A percentile compares a stretch with the other conserved stretches of the same genome.
Conservation (phyloP, 2,113 vertebrate genomes). For the Chloebia gouldiae region DNA sequence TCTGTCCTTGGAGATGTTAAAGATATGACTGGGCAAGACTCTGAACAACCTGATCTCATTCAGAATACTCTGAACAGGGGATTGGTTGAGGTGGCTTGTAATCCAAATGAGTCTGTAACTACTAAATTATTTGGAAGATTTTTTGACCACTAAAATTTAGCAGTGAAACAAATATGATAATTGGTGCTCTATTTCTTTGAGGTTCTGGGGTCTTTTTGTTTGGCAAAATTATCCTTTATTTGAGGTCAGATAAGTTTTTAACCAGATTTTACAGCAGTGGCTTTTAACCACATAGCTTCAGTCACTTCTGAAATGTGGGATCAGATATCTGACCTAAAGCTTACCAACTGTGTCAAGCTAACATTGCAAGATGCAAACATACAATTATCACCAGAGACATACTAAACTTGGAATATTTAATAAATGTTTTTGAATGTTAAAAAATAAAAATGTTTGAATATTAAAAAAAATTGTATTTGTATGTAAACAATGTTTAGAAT, state of each 20-base stretch:
- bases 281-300: neutral
- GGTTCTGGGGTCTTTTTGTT: neutral
- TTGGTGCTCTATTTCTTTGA: neutral
- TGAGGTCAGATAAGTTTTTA: neutral
- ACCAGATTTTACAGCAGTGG: neutral
- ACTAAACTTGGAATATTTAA: neutral
- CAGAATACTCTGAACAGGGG: neutral
- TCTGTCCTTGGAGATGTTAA: neutral
- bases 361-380: neutral
- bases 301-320: neutral
- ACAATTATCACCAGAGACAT: fast-evolving
- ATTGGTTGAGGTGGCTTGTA: neutral
- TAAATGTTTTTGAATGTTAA: neutral
- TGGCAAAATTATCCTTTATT: neutral
- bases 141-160: neutral
- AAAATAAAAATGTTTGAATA: neutral
- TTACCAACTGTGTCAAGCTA: neutral
- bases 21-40: neutral
- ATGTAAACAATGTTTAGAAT: neutral
- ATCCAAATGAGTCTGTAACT: neutral
- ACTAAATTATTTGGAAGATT: neutral
- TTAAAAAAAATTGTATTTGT: neutral
- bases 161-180: neutral
- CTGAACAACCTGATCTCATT: neutral
- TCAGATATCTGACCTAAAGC: neutral